phyloP scores from a whole-genome alignment of 2,113 vertebrate genomes.

The Pseudonaja textilis region DNA sequence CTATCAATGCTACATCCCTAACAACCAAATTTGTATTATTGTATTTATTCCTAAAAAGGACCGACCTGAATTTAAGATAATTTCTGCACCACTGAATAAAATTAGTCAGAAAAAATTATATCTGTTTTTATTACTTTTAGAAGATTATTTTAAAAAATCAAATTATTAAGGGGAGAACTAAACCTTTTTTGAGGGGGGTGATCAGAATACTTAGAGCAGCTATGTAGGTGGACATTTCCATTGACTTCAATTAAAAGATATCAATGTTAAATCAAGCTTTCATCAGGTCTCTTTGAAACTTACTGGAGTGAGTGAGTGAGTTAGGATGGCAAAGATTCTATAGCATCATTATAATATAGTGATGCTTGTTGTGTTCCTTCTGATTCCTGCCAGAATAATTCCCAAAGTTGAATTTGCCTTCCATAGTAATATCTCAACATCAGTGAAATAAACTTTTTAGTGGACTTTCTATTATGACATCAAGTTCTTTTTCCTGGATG shows the following conservation, averaged over 20 bases:
- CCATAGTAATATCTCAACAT: background rate
- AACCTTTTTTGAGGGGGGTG: background rate
- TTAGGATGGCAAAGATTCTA: background rate
- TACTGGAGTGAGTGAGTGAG: background rate
- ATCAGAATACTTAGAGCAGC: background rate
- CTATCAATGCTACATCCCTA: background rate
- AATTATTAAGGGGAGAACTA: background rate
- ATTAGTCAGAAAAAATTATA: background rate
- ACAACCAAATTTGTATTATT: background rate
- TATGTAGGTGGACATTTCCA: background rate
- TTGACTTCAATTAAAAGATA: background rate
- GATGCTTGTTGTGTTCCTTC: background rate
- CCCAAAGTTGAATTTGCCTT: background rate
- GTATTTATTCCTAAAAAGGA: background rate
- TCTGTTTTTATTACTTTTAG: background rate
- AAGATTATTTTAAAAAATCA: background rate
- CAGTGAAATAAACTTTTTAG: background rate
- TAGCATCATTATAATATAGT: no score
- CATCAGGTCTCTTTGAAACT: background rate
- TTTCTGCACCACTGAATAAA: background rate
- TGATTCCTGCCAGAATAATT: background rate
- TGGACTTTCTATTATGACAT: background rate
- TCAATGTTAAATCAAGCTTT: background rate
- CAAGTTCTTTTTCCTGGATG: background rate
- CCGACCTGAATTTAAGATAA: background rate